phyloP scores from a whole-genome alignment of 2,797 vertebrate species.

The Smutsia temminckii region DNA sequence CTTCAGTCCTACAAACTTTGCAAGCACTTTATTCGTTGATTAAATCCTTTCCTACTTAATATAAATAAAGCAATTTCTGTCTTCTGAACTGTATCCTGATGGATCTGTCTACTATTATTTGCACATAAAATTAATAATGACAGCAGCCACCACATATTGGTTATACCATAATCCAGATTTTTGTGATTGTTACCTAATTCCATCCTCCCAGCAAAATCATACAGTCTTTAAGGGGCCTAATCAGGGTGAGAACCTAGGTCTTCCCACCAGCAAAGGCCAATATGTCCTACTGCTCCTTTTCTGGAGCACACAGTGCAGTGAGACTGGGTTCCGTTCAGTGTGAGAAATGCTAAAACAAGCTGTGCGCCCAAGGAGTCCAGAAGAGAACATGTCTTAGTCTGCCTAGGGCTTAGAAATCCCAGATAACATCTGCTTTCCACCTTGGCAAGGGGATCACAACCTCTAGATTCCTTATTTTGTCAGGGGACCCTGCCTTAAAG shows the following conservation, averaged over 20 bases:
- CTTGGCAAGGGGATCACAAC: not conserved
- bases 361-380: not conserved
- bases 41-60: not conserved
- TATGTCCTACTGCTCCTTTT: not conserved
- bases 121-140: not conserved
- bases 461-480: not conserved
- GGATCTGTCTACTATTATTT: not conserved
- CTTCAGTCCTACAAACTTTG: not conserved
- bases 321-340: not conserved
- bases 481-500: not conserved
- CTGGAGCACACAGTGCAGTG: not conserved
- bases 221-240: not conserved
- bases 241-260: not conserved
- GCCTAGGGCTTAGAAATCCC: not conserved
- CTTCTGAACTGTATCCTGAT: not conserved
- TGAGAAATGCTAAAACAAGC: not conserved
- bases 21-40: not conserved
- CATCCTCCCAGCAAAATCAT: not conserved
- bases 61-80: not conserved
- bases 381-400: not conserved
- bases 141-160: not conserved
- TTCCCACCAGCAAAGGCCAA: not conserved
- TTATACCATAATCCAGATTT: not conserved
- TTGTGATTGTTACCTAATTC: not conserved
- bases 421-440: not conserved